A percentile compares a stretch with the other conserved stretches of the same genome.
phyloP scores from a whole-genome alignment of 2,888 invertebrate species.

The Andrena bucephala region DNA sequence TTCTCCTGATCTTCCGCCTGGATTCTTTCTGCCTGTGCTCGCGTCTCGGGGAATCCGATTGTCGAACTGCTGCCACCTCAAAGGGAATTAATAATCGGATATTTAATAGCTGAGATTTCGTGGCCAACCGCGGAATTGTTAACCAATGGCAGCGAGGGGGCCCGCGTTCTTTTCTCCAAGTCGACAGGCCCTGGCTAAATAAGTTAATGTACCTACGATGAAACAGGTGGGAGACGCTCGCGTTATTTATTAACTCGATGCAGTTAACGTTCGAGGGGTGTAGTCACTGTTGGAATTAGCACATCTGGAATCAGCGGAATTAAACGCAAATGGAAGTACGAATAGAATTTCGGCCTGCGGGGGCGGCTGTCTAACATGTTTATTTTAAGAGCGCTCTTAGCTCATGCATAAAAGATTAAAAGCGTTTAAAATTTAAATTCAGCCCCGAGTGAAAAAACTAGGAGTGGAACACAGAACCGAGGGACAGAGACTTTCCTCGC shows the following conservation, averaged over 20 bases:
- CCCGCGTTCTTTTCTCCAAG: neutral
- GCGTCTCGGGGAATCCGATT: constrained; percentile 27
- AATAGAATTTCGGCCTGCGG: constrained; percentile 25
- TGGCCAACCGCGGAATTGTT: neutral
- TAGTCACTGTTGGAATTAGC: neutral
- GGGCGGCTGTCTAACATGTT: constrained; percentile 30
- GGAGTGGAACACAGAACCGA: neutral
- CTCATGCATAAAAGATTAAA: constrained; percentile 53
- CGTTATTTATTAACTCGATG: constrained; percentile 16
- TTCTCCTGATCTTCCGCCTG: constrained; percentile 11
- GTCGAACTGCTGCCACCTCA: constrained; percentile 15
- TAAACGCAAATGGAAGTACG: constrained; percentile 15
- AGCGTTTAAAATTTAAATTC: constrained; percentile 54
- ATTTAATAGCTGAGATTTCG: constrained; percentile 25
- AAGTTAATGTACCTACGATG: neutral
- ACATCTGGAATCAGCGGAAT: neutral
- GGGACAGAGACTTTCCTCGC: neutral
- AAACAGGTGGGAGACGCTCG: neutral
- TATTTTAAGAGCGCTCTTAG: constrained; percentile 40
- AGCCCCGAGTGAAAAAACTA: constrained; percentile 33
- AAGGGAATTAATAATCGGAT: constrained; percentile 37
- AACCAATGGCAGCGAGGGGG: neutral
- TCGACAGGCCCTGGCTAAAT: neutral
- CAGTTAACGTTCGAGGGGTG: constrained; percentile 1
- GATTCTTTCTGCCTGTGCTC: neutral